Conservation (phyloP, 2,113 vertebrate species). For the Steatornis caripensis region DNA sequence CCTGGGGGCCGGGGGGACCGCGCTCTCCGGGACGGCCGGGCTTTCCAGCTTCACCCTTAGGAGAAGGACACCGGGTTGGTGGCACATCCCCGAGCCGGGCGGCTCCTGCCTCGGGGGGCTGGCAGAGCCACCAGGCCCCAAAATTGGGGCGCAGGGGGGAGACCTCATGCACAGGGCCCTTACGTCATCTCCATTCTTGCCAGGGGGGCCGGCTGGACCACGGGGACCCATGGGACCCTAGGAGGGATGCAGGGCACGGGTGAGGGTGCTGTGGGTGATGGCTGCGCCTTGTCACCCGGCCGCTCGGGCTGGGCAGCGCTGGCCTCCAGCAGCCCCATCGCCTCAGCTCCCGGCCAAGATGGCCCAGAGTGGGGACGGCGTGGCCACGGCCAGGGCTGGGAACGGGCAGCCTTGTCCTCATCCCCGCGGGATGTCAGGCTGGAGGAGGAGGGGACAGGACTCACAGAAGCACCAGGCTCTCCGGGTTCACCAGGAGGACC, state of each 20-base stretch:
- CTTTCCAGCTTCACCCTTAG: conserved; percentile 94
- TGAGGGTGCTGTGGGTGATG: background rate
- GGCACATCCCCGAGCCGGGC: background rate
- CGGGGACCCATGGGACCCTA: conserved; percentile 96
- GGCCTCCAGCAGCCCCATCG: too few species aligned
- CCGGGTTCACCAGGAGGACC: conserved; percentile 94
- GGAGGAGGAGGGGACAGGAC: conserved; percentile 53
- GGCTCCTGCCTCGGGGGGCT: background rate
- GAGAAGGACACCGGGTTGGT: background rate
- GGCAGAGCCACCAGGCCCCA: background rate
- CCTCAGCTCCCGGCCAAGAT: too few species aligned
- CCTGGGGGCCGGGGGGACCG: conserved; percentile 92
- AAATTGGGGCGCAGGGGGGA: accelerated
- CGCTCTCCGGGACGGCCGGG: conserved; percentile 93
- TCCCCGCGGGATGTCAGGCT: accelerated
- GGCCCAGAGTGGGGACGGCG: accelerated
- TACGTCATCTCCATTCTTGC: conserved; percentile 99
- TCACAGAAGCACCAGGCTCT: conserved; percentile 91
- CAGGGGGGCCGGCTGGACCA: conserved; percentile 84
- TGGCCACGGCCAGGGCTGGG: background rate
- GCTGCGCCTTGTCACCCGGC: background rate
- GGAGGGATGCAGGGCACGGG: background rate
- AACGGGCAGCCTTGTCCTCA: background rate
- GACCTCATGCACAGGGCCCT: conserved; percentile 48
- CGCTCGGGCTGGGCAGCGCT: background rate